Percentiles rank a stretch among this genome's conserved stretches.
phyloP scores from a whole-genome alignment of 2,888 invertebrate genomes.

The Xanthia icteritia region DNA sequence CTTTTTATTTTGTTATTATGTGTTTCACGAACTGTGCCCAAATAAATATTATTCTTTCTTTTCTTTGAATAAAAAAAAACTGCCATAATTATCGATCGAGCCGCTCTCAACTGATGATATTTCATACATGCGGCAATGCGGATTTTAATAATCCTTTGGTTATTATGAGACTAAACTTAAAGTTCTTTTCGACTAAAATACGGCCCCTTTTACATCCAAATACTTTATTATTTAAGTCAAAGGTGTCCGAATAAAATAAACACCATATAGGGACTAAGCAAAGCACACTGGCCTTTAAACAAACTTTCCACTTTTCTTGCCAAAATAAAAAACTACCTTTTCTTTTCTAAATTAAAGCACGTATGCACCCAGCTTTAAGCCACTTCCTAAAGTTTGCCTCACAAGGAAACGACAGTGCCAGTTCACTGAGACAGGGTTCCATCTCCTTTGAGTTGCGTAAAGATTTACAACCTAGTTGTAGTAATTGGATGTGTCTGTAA shows the following conservation, averaged over 20 bases:
- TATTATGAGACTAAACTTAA: background rate
- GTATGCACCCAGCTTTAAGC: slow-evolving; percentile 43
- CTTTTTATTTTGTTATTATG: too few relatives aligned
- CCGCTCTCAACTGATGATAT: too few relatives aligned
- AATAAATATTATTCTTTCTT: too few relatives aligned
- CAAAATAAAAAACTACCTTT: background rate
- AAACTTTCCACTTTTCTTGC: background rate
- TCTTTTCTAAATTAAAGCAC: slow-evolving; percentile 11
- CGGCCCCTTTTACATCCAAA: background rate
- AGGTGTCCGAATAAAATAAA: background rate
- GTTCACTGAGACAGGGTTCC: slow-evolving; percentile 71
- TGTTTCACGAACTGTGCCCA: too few relatives aligned
- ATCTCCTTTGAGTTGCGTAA: slow-evolving; percentile 68
- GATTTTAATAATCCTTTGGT: background rate
- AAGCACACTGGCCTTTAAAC: background rate
- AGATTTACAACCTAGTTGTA: slow-evolving; percentile 71
- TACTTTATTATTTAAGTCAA: background rate
- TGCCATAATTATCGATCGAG: too few relatives aligned
- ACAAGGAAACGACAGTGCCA: slow-evolving; percentile 67
- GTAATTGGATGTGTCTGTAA: slow-evolving; percentile 66
- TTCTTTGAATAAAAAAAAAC: too few relatives aligned
- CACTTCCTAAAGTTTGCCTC: slow-evolving; percentile 58
- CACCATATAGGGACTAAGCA: background rate
- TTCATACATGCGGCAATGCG: too few relatives aligned
- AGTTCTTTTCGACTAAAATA: background rate